Evolutionary conservation across 1,140 invertebrate species (phyloP).

Genomic region (Neodiprion virginianus): DNA sequence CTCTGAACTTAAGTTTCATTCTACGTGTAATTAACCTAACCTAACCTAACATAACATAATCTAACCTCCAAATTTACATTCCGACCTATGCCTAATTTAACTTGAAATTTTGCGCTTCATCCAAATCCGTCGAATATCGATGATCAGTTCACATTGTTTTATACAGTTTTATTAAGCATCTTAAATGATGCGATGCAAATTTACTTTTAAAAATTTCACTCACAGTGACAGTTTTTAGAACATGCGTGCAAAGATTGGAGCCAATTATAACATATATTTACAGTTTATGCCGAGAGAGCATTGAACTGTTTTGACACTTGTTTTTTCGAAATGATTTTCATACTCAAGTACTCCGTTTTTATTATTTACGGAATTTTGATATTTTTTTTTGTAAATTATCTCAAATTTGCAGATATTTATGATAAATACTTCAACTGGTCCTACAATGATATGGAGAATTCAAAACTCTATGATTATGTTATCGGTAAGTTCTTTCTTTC

Average conservation of each 20-base stretch:
- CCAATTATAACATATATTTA: too few relatives aligned
- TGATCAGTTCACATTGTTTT: not conserved
- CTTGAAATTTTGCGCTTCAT: too few relatives aligned
- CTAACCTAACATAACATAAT: not conserved
- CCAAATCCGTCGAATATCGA: too few relatives aligned
- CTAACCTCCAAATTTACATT: too few relatives aligned
- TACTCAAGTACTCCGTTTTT: not conserved
- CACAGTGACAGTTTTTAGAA: not conserved
- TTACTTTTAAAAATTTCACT: not conserved
- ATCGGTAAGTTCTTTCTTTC: not conserved
- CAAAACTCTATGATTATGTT: not conserved
- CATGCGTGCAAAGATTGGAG: too few relatives aligned
- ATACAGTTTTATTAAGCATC: not conserved
- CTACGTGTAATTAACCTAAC: not conserved
- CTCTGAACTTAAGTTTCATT: not conserved
- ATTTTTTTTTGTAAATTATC: not conserved
- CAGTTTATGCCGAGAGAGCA: too few relatives aligned
- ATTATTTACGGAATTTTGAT: not conserved
- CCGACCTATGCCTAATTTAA: too few relatives aligned
- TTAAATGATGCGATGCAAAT: not conserved
- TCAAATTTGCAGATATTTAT: not conserved
- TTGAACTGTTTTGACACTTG: too few relatives aligned
- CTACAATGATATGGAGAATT: not conserved
- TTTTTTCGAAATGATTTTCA: not conserved
- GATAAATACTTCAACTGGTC: slow-evolving; percentile 2